Base-by-base conservation (phyloP, 2,113 vertebrate species). In the Hyaena hyaena region DNA sequence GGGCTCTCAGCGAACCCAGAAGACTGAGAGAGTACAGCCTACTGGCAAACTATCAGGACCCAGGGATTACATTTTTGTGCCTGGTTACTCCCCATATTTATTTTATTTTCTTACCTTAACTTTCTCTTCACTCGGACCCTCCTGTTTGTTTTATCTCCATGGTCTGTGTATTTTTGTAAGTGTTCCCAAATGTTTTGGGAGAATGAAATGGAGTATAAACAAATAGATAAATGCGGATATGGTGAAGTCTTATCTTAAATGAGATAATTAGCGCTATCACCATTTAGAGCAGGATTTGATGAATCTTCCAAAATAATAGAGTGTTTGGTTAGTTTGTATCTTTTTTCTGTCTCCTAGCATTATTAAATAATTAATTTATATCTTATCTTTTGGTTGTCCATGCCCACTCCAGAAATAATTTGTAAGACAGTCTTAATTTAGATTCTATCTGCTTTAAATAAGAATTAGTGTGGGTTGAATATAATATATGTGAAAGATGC, bases 311-410 rank as follows among this genome's bases (percentile, higher is more conserved):
- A 69, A 92, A 66, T 83, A 74, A 33, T 58, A 66, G 66, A 65
- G 26, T 77, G 12, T 79, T 94, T 95, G 61, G 28, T 87, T 97
- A 65, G 8, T 88, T 87, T 87, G 24, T 87, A 48, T 95, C 35
- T 90, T 93, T 65, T 86, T 86, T 88, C 53, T 82, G 24, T 87
- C 81, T 92, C 71, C 21, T 31, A 92, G 33, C 11, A 58, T 88
- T 95, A 50, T 97, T 97, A 92, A 97, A 89, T 94, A 97, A 87
- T 96, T 95, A 95, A 71, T 93, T 79, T 87, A 14, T 93, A 55
- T 91, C 23, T 94, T 86, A 94, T 73, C 83, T 97, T 94, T 96
- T 84, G 65, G 15, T 96, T 95, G 45, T 12, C 92, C 39, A 26
- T 90, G 65, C 33, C 74, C 33, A 81, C 12, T 96, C 33, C 39